Conservation (phyloP, 2,113 vertebrate species). For the Ahaetulla prasina region DNA sequence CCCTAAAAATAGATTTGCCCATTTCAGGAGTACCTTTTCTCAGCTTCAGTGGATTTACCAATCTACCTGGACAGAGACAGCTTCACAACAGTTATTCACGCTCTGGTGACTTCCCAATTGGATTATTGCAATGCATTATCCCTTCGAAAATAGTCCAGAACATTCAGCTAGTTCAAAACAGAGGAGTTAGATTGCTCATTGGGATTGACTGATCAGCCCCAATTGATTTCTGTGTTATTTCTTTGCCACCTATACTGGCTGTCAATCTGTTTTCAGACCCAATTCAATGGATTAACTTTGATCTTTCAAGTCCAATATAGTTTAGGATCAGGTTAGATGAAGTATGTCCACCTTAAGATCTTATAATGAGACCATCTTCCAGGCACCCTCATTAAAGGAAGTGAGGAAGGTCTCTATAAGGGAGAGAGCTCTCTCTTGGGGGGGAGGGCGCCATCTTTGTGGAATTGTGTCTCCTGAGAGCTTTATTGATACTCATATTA, state of each 20-base stretch:
- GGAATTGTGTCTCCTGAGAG: not conserved
- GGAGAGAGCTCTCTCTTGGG: not conserved
- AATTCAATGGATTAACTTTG: not conserved
- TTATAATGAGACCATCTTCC: not conserved
- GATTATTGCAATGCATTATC: not conserved
- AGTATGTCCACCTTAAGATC: not conserved
- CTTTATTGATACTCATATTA: not conserved
- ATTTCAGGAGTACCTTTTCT: not conserved
- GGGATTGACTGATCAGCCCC: not conserved
- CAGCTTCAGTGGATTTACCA: not conserved
- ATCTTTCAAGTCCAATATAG: not conserved
- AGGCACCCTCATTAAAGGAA: not conserved
- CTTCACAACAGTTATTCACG: not conserved
- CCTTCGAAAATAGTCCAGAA: not conserved
- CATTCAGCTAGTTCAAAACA: not conserved
- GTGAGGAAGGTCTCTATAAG: not conserved
- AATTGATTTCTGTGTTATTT: not conserved
- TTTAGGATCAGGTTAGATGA: not conserved
- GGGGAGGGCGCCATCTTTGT: not conserved
- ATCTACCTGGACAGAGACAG: not conserved
- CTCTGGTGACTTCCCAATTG: not conserved
- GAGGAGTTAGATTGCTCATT: not conserved
- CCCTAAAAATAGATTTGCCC: not conserved
- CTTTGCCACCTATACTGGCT: not conserved
- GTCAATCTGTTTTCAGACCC: not conserved